phyloP scores from a whole-genome alignment of 53 echinoderm and acorn worm species.

The Glandiceps talaboti region DNA sequence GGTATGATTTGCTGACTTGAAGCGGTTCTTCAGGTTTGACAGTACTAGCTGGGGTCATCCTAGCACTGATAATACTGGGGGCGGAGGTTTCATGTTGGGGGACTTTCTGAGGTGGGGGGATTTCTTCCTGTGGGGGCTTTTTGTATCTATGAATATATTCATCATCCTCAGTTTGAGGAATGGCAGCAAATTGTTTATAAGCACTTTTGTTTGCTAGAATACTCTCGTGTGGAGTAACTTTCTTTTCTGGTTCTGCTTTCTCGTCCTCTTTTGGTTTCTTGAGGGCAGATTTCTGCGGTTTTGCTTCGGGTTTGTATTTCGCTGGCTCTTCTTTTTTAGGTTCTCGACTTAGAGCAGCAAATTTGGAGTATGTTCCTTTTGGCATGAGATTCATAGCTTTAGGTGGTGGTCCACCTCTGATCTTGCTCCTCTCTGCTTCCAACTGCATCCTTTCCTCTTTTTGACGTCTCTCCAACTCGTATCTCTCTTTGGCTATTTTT shows the following conservation, averaged over 20 bases:
- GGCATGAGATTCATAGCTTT: not conserved
- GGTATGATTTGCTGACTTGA: not conserved
- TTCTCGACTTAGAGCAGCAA: not conserved
- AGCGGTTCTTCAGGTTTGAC: not conserved
- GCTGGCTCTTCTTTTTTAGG: not conserved
- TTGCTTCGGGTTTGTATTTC: no score
- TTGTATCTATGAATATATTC: no score
- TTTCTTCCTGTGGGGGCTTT: not conserved
- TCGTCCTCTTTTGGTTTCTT: not conserved
- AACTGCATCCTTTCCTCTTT: conserved; percentile 44
- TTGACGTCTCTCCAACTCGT: conserved; percentile 45
- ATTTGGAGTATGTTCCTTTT: not conserved
- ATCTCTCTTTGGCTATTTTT: conserved; percentile 42
- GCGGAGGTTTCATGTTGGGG: not conserved
- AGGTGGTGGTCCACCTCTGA: not conserved
- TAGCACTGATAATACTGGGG: not conserved
- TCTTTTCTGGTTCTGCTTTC: not conserved
- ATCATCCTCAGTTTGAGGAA: not conserved
- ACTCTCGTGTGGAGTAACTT: not conserved
- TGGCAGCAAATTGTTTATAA: not conserved
- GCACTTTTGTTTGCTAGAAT: not conserved
- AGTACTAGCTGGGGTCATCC: not conserved
- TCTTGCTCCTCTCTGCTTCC: conserved; percentile 5
- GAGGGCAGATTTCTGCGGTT: not conserved
- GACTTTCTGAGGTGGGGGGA: not conserved